Evolutionary conservation across 2,888 invertebrate species (phyloP).

Genomic region (Microctonus aethiopoides): DNA sequence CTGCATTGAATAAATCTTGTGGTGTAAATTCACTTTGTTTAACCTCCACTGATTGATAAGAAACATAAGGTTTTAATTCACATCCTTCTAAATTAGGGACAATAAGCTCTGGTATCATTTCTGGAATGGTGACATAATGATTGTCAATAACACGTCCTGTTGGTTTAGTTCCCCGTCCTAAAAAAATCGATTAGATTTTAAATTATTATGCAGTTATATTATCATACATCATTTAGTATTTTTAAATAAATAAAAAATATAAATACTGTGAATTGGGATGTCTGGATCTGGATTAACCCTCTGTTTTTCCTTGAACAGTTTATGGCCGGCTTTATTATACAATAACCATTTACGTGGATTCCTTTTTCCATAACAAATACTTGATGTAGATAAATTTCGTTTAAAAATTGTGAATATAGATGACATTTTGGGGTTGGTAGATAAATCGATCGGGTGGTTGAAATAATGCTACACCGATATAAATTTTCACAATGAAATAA

Average conservation of each 20-base stretch:
- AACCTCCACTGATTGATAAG: slow-evolving; percentile 80
- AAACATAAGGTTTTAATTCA: slow-evolving; percentile 92
- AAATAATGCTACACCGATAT: too few species aligned
- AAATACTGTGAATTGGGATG: slow-evolving; percentile 75
- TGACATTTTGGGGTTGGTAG: slow-evolving; percentile 47
- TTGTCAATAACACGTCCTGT: slow-evolving; percentile 72
- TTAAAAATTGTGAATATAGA: slow-evolving; percentile 58
- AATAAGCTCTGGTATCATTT: slow-evolving; percentile 91
- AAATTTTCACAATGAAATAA: too few species aligned
- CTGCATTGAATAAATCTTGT: slow-evolving; percentile 82
- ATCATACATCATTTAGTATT: not conserved
- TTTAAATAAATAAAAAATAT: slow-evolving; percentile 3
- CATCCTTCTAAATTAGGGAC: slow-evolving; percentile 90
- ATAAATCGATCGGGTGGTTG: too few species aligned
- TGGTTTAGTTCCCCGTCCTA: slow-evolving; percentile 77
- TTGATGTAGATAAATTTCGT: slow-evolving; percentile 70
- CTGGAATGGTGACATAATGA: slow-evolving; percentile 75
- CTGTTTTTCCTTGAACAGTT: slow-evolving; percentile 74
- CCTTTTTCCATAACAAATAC: slow-evolving; percentile 74
- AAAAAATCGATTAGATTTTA: slow-evolving; percentile 2
- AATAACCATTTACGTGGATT: slow-evolving; percentile 86
- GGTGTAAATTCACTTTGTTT: slow-evolving; percentile 85
- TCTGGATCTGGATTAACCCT: slow-evolving; percentile 70
- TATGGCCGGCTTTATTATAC: slow-evolving; percentile 81
- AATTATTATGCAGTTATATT: slow-evolving; percentile 2